phyloP scores from a whole-genome alignment of 2,888 invertebrate genomes.

The Apodemia arnacis region DNA sequence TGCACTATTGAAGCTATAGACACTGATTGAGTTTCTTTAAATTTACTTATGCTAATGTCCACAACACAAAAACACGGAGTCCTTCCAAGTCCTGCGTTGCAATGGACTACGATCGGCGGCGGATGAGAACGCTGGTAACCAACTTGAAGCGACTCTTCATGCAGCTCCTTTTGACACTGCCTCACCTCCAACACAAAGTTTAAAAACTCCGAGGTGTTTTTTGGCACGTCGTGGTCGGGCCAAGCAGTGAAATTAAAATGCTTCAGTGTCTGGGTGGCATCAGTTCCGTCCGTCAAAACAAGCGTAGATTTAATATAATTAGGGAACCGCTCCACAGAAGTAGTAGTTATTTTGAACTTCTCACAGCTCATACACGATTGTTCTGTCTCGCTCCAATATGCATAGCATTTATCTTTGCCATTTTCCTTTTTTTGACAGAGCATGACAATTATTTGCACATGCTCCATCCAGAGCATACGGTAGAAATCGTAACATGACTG shows the following conservation, averaged over 20 bases:
- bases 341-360: slow-evolving; percentile 18
- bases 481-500: slow-evolving; percentile 11
- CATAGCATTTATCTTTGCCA: background rate
- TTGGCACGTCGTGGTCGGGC: background rate
- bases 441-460: slow-evolving; percentile 18
- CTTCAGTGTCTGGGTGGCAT: background rate
- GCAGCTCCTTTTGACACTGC: background rate
- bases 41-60: background rate
- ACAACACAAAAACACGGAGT: background rate
- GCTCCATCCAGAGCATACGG: slow-evolving; percentile 29
- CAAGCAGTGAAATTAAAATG: background rate
- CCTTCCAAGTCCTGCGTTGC: background rate
- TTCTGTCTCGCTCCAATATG: slow-evolving; percentile 11
- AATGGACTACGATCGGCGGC: slow-evolving; percentile 1
- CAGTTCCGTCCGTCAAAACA: background rate
- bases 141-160: background rate
- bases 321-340: background rate
- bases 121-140: background rate
- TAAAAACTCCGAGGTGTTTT: background rate
- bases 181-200: background rate
- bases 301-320: slow-evolving; percentile 8
- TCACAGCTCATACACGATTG: background rate
- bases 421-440: slow-evolving; percentile 11
- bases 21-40: background rate
- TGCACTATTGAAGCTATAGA: background rate